phyloP scores from a whole-genome alignment of 2,888 invertebrate genomes.

The Trichacis sp. region DNA sequence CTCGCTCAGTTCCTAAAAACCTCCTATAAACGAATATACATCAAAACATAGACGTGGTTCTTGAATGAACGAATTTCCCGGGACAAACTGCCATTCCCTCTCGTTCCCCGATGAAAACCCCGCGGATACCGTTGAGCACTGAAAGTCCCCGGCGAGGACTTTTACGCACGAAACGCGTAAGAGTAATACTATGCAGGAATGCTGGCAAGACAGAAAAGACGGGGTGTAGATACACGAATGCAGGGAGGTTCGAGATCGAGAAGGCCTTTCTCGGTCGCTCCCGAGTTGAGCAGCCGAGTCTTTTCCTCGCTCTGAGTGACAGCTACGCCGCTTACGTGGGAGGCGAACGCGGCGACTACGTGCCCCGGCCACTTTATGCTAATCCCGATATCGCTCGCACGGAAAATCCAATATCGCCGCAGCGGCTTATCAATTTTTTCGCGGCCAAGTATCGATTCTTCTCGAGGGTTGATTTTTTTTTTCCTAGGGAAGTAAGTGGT shows the following conservation, averaged over 20 bases:
- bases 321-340: slow-evolving; percentile 64
- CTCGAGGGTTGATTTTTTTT: no score
- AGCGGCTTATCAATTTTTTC: background rate
- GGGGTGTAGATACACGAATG: slow-evolving; percentile 54
- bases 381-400: slow-evolving; percentile 51
- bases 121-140: slow-evolving; percentile 7
- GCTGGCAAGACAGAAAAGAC: slow-evolving; percentile 57
- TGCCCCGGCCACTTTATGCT: slow-evolving; percentile 62
- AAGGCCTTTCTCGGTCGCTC: slow-evolving; percentile 30
- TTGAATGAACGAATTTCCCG: no score
- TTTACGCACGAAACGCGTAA: slow-evolving; percentile 59
- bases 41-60: no score
- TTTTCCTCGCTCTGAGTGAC: slow-evolving; percentile 59
- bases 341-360: slow-evolving; percentile 62
- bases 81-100: background rate
- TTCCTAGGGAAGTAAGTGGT: no score
- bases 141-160: slow-evolving; percentile 30
- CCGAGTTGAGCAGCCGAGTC: slow-evolving; percentile 41
- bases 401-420: background rate
- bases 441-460: background rate
- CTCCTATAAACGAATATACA: no score
- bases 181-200: slow-evolving; percentile 68
- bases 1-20: no score
- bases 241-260: slow-evolving; percentile 60
- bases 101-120: slow-evolving; percentile 11